Conservation (phyloP, 2,797 vertebrate species). For the Chaetophractus vellerosus region DNA sequence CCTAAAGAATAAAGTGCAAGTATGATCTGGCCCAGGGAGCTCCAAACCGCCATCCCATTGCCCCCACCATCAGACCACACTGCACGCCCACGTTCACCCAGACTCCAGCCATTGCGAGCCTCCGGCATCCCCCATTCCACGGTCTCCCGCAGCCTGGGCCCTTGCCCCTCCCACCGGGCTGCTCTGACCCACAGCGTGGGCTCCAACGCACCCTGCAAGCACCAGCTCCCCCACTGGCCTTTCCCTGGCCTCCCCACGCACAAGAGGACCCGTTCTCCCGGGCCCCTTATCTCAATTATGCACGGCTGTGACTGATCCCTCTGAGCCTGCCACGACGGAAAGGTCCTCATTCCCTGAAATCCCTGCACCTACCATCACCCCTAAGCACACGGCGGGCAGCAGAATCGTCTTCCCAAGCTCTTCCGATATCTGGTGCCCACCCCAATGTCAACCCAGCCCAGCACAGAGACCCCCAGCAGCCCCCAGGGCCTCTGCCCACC, state of each 20-base stretch:
- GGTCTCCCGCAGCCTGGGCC: fast-evolving
- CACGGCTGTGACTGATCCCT: too few relatives aligned
- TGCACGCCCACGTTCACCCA: too few relatives aligned
- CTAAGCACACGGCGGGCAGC: not conserved
- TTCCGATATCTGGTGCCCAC: not conserved
- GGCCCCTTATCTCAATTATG: too few relatives aligned
- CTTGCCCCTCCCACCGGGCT: not conserved
- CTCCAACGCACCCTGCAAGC: fast-evolving
- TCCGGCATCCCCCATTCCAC: not conserved
- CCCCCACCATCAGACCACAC: fast-evolving
- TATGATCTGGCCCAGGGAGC: fast-evolving
- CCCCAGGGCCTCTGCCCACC: not conserved
- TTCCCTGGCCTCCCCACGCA: too few relatives aligned
- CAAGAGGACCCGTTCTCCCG: not conserved
- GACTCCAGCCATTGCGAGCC: not conserved
- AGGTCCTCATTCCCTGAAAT: not conserved
- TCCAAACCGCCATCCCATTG: fast-evolving
- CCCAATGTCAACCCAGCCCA: not conserved
- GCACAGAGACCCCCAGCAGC: not conserved
- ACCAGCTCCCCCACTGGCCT: not conserved
- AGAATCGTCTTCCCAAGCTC: not conserved
- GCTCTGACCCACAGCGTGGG: not conserved
- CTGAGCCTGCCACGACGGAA: fast-evolving
- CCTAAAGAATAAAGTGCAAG: not conserved
- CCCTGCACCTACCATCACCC: fast-evolving